phyloP scores from a whole-genome alignment of 2,113 vertebrate genomes.

The Azemiops feae region DNA sequence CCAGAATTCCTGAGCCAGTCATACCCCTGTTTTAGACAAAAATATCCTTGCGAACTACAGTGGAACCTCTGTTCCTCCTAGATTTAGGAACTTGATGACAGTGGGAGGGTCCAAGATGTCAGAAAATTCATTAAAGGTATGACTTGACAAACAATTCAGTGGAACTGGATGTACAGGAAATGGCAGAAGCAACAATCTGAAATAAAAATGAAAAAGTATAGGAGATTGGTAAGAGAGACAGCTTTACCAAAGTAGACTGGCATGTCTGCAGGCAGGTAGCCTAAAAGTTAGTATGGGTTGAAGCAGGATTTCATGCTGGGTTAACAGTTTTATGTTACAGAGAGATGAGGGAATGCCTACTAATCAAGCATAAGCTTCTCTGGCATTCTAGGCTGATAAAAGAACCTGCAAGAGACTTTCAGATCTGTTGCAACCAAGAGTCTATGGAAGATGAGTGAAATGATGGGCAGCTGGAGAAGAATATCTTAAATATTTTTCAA shows the following conservation, averaged over 20 bases:
- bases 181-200: not conserved
- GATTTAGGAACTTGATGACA: not conserved
- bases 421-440: not conserved
- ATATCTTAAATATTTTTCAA: not conserved
- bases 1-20: no score
- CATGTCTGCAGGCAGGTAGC: no score
- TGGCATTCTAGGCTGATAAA: not conserved
- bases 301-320: not conserved
- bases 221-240: not conserved
- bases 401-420: not conserved
- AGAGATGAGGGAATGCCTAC: not conserved
- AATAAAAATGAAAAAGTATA: not conserved
- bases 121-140: not conserved
- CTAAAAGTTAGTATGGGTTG: not conserved
- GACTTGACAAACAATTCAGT: not conserved
- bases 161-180: not conserved
- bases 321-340: not conserved
- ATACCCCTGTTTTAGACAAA: no score
- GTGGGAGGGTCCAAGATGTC: not conserved
- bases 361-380: not conserved
- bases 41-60: not conserved
- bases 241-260: no score
- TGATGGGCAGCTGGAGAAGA: not conserved
- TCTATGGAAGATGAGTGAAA: not conserved
- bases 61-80: not conserved